Evolutionary conservation across 2,888 invertebrate genomes (phyloP).

Genomic region (Amphipyra berbera): DNA sequence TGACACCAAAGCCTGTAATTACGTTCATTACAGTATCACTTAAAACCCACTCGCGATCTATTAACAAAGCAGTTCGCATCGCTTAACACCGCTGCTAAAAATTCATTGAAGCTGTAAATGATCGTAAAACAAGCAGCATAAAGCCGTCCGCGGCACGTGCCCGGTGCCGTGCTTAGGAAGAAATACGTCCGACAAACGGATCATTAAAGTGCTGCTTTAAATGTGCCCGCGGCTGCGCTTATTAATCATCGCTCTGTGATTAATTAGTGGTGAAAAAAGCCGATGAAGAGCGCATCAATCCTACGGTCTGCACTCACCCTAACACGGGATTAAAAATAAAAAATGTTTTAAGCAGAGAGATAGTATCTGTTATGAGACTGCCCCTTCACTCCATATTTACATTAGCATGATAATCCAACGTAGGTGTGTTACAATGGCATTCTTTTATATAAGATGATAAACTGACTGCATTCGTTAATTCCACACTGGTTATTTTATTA

Average conservation of each 20-base stretch:
- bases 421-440: constrained; percentile 47
- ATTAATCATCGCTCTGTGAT: constrained; percentile 85
- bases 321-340: constrained; percentile 67
- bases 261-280: constrained; percentile 79
- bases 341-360: constrained; percentile 53
- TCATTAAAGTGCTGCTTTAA: constrained; percentile 83
- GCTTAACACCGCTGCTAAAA: constrained; percentile 63
- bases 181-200: constrained; percentile 81
- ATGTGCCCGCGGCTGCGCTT: constrained; percentile 77
- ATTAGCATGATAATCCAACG: constrained; percentile 50
- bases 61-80: constrained; percentile 53
- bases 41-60: constrained; percentile 43
- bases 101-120: constrained; percentile 73
- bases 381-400: constrained; percentile 64
- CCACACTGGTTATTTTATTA: constrained; percentile 37
- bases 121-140: constrained; percentile 71
- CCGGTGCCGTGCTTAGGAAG: constrained; percentile 62
- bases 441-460: constrained; percentile 41
- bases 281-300: constrained; percentile 74
- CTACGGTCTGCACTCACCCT: constrained; percentile 66
- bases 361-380: constrained; percentile 63
- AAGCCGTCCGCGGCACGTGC: constrained; percentile 75
- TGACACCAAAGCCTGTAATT: constrained; percentile 32
- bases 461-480: constrained; percentile 31
- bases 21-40: constrained; percentile 48